Conservation (phyloP, 2,888 invertebrate species). For the Netelia fuscicornis region DNA sequence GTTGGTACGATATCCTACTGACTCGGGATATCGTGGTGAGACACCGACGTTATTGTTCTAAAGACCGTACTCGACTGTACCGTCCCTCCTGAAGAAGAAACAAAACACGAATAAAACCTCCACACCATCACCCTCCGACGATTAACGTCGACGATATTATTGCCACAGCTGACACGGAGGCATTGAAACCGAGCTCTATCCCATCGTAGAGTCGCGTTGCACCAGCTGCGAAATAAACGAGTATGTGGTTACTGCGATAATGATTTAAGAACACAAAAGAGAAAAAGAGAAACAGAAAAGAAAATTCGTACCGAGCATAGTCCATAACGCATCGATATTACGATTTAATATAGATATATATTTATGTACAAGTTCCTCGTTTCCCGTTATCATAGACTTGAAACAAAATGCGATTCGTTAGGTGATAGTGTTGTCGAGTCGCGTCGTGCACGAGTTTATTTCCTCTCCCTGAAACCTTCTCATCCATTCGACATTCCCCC, state of each 20-base stretch:
- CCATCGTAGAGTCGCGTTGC: not conserved
- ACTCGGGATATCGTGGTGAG: constrained; percentile 24
- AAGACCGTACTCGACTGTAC: constrained; percentile 69
- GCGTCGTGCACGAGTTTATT: constrained; percentile 59
- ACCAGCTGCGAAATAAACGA: not conserved
- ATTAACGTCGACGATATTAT: constrained; percentile 32
- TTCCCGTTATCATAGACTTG: constrained; percentile 74
- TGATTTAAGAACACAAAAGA: constrained; percentile 2
- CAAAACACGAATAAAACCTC: constrained; percentile 30
- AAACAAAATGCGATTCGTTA: constrained; percentile 70
- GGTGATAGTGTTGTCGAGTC: constrained; percentile 74
- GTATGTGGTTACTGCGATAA: not conserved
- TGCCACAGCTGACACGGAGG: constrained; percentile 22
- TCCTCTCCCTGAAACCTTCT: not conserved
- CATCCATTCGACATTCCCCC: not conserved
- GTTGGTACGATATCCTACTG: constrained; percentile 50
- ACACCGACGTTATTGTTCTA: constrained; percentile 42
- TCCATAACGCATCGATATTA: constrained; percentile 77
- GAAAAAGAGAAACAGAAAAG: constrained; percentile 42
- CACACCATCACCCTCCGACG: constrained; percentile 47
- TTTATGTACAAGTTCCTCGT: constrained; percentile 84
- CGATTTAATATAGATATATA: constrained; percentile 75
- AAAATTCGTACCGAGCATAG: constrained; percentile 64
- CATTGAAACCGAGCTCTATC: constrained; percentile 28
- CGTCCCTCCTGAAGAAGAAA: constrained; percentile 66